A percentile compares a stretch with the other conserved stretches of the same genome.
phyloP scores from a whole-genome alignment of 2,888 invertebrate species.

The Diabrotica balteata region DNA sequence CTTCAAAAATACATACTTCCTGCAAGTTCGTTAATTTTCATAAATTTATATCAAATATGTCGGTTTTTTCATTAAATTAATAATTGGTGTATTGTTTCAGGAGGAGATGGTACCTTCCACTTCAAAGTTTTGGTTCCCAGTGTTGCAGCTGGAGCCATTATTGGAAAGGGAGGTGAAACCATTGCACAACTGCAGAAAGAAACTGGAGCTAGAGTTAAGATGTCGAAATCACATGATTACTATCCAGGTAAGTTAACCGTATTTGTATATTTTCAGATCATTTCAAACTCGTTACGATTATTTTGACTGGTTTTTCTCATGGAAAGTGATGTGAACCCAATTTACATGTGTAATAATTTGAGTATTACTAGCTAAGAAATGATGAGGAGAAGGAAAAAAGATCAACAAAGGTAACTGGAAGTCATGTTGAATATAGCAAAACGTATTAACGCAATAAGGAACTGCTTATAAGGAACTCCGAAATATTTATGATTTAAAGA shows the following conservation, averaged over 20 bases:
- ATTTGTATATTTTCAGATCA: neutral
- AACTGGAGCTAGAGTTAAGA: constrained; percentile 96
- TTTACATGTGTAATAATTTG: no score
- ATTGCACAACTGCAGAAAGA: constrained; percentile 98
- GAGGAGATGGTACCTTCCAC: constrained; percentile 89
- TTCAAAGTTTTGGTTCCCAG: constrained; percentile 97
- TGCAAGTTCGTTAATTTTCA: no score
- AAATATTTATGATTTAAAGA: no score
- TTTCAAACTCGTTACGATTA: neutral
- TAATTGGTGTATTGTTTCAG: constrained; percentile 56
- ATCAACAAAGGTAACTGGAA: no score
- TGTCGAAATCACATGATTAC: constrained; percentile 99
- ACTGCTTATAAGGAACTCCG: no score
- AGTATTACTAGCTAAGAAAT: no score
- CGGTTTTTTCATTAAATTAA: no score
- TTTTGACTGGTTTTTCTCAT: neutral
- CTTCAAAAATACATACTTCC: no score
- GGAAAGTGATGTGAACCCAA: neutral
- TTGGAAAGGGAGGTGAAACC: constrained; percentile 98
- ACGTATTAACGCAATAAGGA: no score
- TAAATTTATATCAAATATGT: no score
- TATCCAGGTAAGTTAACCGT: constrained; percentile 83
- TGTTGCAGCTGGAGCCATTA: constrained; percentile 97
- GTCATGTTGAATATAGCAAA: no score
- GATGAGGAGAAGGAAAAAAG: no score